Conservation (phyloP, 2,888 invertebrate species). For the Atethmia centrago region DNA sequence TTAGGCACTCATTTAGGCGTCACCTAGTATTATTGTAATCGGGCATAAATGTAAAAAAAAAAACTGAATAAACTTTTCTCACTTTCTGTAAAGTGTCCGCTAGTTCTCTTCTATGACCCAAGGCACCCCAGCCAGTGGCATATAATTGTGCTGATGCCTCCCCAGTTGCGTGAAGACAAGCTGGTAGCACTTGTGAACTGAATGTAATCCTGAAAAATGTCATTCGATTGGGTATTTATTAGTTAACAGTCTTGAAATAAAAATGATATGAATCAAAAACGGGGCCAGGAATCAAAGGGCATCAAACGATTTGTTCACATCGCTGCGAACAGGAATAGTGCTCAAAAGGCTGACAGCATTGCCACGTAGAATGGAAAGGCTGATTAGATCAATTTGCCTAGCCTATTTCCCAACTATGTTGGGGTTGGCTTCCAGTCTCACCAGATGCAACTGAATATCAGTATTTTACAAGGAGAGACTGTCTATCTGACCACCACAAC, state of each 20-base stretch:
- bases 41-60: no score
- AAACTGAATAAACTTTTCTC: not conserved
- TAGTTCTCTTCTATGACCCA: conserved; percentile 21
- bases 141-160: not conserved
- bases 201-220: conserved; percentile 24
- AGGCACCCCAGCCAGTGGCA: conserved; percentile 37
- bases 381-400: not conserved
- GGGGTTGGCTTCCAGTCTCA: not conserved
- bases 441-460: no score
- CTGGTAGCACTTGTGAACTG: conserved; percentile 18
- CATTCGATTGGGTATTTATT: not conserved
- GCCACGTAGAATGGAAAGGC: not conserved
- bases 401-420: not conserved
- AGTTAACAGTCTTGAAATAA: no score
- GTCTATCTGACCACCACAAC: not conserved
- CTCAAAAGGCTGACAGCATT: not conserved
- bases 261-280: not conserved
- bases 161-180: conserved; percentile 28
- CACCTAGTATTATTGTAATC: no score
- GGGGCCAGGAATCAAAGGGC: not conserved
- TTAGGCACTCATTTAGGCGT: not conserved
- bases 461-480: not conserved
- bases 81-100: conserved; percentile 33
- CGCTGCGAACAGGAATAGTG: not conserved
- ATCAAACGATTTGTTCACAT: not conserved